Percentiles rank a stretch among this genome's conserved stretches.
phyloP scores from a whole-genome alignment of 2,888 invertebrate genomes.

The Ophioninae sp. region DNA sequence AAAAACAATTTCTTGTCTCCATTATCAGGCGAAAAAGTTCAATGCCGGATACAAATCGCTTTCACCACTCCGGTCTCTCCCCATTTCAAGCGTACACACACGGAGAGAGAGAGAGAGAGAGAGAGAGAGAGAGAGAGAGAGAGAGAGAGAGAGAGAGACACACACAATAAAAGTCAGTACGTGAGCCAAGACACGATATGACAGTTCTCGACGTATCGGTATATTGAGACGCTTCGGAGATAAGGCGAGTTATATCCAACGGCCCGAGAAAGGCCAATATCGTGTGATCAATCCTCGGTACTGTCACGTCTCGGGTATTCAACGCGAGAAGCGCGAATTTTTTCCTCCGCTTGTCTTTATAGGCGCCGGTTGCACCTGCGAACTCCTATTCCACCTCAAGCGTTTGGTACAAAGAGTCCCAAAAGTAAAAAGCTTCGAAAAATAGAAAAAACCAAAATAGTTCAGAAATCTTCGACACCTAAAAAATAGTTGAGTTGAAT shows the following conservation, averaged over 20 bases:
- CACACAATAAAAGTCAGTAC: slow-evolving; percentile 9
- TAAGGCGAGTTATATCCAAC: slow-evolving; percentile 20
- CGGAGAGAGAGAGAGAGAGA: too few relatives aligned
- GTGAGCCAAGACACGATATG: slow-evolving; percentile 42
- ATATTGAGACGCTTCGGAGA: slow-evolving; percentile 32
- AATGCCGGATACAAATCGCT: slow-evolving; percentile 4
- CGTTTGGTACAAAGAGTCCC: slow-evolving; percentile 2
- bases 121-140: too few relatives aligned
- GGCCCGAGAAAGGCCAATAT: slow-evolving; percentile 53
- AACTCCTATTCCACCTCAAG: slow-evolving; percentile 39
- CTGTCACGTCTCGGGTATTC: slow-evolving; percentile 50
- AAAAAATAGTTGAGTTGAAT: not conserved
- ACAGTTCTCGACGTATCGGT: slow-evolving; percentile 51
- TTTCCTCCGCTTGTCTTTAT: slow-evolving; percentile 47
- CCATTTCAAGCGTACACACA: not conserved
- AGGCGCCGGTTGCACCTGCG: slow-evolving; percentile 60
- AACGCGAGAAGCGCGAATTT: slow-evolving; percentile 44
- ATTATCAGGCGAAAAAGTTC: not conserved
- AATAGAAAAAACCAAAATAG: not conserved
- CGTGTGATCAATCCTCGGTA: slow-evolving; percentile 64
- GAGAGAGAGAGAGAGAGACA: too few relatives aligned
- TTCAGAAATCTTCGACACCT: too few relatives aligned
- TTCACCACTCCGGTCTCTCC: not conserved
- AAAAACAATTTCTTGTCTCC: slow-evolving; percentile 12
- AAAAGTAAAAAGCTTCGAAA: not conserved